A percentile compares a stretch with the other conserved stretches of the same genome.
phyloP scores from a whole-genome alignment of 2,888 invertebrate genomes.

The Lithophane leautieri region DNA sequence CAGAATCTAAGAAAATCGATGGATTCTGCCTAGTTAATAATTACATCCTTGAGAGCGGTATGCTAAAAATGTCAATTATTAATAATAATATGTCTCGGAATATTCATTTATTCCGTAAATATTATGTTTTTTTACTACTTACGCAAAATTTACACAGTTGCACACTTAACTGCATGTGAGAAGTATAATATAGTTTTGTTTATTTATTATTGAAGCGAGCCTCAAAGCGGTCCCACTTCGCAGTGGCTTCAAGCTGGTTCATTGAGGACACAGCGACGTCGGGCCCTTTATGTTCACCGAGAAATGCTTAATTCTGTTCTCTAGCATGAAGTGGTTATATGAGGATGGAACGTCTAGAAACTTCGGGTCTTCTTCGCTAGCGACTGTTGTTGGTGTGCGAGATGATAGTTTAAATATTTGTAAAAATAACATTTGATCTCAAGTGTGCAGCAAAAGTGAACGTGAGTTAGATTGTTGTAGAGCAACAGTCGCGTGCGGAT shows the following conservation, averaged over 20 bases:
- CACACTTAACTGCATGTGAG: slow-evolving; percentile 65
- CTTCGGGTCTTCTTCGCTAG: slow-evolving; percentile 72
- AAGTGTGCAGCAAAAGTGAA: slow-evolving; percentile 90
- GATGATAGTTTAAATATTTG: slow-evolving; percentile 87
- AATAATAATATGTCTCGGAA: slow-evolving; percentile 69
- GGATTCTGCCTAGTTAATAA: slow-evolving; percentile 66
- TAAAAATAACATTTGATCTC: slow-evolving; percentile 90
- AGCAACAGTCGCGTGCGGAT: slow-evolving; percentile 79
- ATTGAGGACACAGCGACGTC: slow-evolving; percentile 66
- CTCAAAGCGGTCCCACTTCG: slow-evolving; percentile 64
- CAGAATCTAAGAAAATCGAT: slow-evolving; percentile 23
- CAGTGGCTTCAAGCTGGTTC: slow-evolving; percentile 65
- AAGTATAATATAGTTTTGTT: slow-evolving; percentile 88
- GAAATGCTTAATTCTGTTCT: slow-evolving; percentile 64
- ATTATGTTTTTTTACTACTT: slow-evolving; percentile 29
- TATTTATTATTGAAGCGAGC: slow-evolving; percentile 67
- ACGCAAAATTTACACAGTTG: slow-evolving; percentile 47
- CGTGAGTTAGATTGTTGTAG: slow-evolving; percentile 83
- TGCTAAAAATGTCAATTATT: slow-evolving; percentile 83
- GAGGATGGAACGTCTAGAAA: slow-evolving; percentile 70
- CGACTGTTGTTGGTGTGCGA: slow-evolving; percentile 85
- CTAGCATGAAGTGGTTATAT: slow-evolving; percentile 64
- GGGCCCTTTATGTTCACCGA: slow-evolving; percentile 41
- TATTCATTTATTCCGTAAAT: slow-evolving; percentile 57
- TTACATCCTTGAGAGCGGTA: slow-evolving; percentile 71